Evolutionary conservation across 2,888 invertebrate genomes (phyloP), one percentile per base, ranked within the genome.

Genomic region (Ariolimax columbianus): DNA sequence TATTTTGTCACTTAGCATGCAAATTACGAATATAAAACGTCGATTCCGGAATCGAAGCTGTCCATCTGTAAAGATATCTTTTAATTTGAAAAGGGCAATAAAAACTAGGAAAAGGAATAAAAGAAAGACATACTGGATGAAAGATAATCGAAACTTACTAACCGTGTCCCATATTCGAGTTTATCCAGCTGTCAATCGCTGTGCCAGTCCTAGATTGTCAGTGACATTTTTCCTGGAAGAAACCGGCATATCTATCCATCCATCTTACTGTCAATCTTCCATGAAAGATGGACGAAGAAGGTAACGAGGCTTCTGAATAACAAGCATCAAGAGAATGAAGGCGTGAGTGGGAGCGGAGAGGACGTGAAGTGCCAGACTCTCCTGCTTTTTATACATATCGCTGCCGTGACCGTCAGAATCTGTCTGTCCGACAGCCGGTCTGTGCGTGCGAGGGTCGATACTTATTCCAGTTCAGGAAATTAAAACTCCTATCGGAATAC

Each of bases 331-430:
- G 51, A 51, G 36, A 23, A 51, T 19, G 51, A 75, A 33, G 17
- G n/a, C 14, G 51, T 30, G 51, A 75, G 75, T 51, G 75, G 43
- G 51, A 14, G 51, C 33, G 23, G 51, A 75, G 75, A 51, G 36
- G 30, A 26, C 33, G 75, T 75, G 51, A 75, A 75, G 47, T 75
- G 75, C 43, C 75, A 51, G 30, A 51, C 23, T 23, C 51, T 33
- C 33, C 75, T 19, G 47, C 51, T 75, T 75, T 75, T 75, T 75
- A 75, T 75, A 75, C 47, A 19, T 51, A 75, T 51, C 33, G 75
- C 47, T 40, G 59, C 17, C 63, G 38, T 38, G 14, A 63, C 59
- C 47, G 59, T 38, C 40, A 63, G 40, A 40, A 63, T 43, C 78
- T 40, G 59, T 78, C 40, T 47, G 47, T 78, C 38, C 43, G 63